Conservation (phyloP, 2,797 vertebrate genomes). For the Ficedula albicollis region DNA sequence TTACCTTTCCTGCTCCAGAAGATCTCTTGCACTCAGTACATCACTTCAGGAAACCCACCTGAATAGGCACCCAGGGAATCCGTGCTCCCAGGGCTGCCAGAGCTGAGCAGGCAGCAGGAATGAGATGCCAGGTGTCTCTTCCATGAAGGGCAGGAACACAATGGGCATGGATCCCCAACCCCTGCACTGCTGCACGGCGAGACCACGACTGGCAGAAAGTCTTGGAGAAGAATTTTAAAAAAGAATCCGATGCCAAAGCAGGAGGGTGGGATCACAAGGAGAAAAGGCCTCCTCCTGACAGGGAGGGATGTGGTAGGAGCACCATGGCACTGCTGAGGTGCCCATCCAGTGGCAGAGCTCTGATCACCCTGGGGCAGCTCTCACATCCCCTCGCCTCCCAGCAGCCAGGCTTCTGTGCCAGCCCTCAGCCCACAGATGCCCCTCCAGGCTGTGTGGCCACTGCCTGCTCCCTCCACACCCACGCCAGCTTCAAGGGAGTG, state of each 20-base stretch:
- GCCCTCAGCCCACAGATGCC: not conserved
- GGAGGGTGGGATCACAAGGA: not conserved
- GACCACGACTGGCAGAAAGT: not conserved
- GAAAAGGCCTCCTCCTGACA: not conserved
- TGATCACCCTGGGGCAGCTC: not conserved
- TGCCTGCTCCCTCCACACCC: not conserved
- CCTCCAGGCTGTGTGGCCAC: rapidly evolving
- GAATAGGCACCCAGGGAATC: rapidly evolving
- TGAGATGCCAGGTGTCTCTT: no score
- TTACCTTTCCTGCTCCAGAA: not conserved
- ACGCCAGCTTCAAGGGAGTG: rapidly evolving
- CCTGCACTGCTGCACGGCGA: not conserved
- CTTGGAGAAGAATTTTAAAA: not conserved
- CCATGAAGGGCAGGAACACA: not conserved
- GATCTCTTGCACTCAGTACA: not conserved
- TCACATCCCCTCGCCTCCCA: rapidly evolving
- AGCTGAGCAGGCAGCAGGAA: not conserved
- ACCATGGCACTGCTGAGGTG: no score
- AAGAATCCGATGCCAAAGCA: not conserved
- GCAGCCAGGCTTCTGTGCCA: not conserved
- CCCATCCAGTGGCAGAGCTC: not conserved
- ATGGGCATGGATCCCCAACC: rapidly evolving
- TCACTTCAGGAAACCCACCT: not conserved
- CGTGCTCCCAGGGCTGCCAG: rapidly evolving
- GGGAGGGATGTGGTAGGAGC: not conserved